Base-by-base conservation (phyloP, 2,888 invertebrate genomes). In the Oscheius sp. region DNA sequence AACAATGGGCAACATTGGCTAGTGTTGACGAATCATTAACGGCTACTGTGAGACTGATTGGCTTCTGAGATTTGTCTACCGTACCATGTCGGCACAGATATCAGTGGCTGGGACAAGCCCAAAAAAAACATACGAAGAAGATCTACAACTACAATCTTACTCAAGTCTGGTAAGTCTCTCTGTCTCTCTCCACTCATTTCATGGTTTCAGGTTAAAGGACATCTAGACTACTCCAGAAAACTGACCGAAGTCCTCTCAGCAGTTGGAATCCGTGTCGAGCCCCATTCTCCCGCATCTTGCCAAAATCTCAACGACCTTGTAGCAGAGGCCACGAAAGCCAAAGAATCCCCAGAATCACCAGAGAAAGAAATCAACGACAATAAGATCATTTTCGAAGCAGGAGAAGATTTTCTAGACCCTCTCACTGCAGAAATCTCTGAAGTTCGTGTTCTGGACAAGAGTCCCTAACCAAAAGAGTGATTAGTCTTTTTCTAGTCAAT, bases 41-140 rank as follows among this genome's bases (percentile, higher is more conserved):
- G 93, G 93, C 53, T 93, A 92, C 88, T 92, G 92, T 86, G 92
- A 92, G 48, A 91, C 91, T 50, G 93, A 93, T 87, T 93, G 93
- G 93, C 89, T 93, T 68, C 89, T 93, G 77, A 92, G 86, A 68
- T 93, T 93, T 86, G 88, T 93, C 62, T 93, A 93, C 87, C 90
- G 93, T 58, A 92, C 93, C 21, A 91, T 93, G 70, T 92, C 92
- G 33, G 92, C 92, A 74, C 91, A 92, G 53, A 88, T 92, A 48
- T 91, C 90, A 37, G 92, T 93, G 48, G 93, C 93, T 47, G 93
- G 93, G 3, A 90, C 93, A 2, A 91, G 91, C 76, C 91, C 92
- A 10, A 90, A 81, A 76, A 74, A 81, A 82, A 89, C 85, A 90
- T 29, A 90, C 91, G 81, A 85, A 91, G 58, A 90, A 92, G 81